These are phyloP conservation scores for Enchytraeus crypticus DNA, from an alignment of 2,888 invertebrate species.

Conservation along the genomic window DNA sequence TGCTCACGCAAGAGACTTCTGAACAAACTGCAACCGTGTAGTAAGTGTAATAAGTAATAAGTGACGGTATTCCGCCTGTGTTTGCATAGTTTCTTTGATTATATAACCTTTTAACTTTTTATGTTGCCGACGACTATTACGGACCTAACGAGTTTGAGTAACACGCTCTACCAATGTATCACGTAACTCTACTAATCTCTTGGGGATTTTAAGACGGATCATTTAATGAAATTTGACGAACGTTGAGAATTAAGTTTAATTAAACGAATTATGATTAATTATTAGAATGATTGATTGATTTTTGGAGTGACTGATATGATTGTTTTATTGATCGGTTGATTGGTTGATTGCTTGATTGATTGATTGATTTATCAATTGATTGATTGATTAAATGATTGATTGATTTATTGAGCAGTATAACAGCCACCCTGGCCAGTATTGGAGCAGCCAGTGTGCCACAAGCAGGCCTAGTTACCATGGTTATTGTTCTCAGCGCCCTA, in stretches of 20 bases:
- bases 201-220: no score
- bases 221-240: background rate
- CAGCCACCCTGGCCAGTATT: slow-evolving; percentile 88
- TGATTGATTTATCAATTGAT: background rate
- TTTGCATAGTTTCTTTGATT: no score
- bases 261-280: background rate
- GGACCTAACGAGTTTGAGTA: no score
- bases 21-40: no score
- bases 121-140: no score
- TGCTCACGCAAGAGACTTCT: no score
- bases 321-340: background rate
- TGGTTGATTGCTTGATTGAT: background rate
- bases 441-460: slow-evolving; percentile 96
- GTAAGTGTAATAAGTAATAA: no score
- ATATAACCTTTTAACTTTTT: no score
- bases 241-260: background rate
- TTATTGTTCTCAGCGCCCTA: slow-evolving; percentile 48
- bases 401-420: slow-evolving; percentile 65
- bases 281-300: background rate
- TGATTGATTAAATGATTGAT: no score
- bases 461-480: slow-evolving; percentile 83
- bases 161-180: no score
- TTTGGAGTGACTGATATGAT: background rate
- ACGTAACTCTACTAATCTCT: no score
- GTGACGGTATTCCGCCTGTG: no score